These are phyloP conservation scores for Megalurothrips usitatus DNA, from an alignment of 2,888 invertebrate species.

Conservation along the genomic window DNA sequence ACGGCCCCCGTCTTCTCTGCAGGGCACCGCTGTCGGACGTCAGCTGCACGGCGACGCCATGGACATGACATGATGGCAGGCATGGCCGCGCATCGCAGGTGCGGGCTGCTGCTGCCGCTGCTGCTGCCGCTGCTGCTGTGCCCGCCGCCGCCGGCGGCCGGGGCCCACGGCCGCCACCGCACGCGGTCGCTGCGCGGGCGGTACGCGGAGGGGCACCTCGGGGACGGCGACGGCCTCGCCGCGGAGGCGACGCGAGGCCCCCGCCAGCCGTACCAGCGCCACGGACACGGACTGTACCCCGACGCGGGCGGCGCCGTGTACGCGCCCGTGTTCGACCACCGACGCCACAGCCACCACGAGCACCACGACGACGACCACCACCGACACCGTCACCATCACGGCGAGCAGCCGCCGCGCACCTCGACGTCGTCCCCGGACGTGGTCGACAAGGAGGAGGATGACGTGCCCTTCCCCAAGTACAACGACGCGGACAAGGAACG, in stretches of 20 bases:
- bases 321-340: constrained; percentile 12
- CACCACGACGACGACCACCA: constrained; percentile 19
- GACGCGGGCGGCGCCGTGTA: neutral
- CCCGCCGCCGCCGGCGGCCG: neutral
- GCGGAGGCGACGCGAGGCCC: too few species aligned
- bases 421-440: too few species aligned
- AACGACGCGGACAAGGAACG: neutral
- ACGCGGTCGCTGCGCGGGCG: neutral
- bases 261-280: neutral
- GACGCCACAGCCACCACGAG: constrained; percentile 34
- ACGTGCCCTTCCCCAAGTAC: neutral
- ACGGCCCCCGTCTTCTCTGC: too few species aligned
- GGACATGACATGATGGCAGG: too few species aligned
- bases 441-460: neutral
- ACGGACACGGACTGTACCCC: neutral
- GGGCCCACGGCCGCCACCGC: neutral
- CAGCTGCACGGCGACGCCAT: too few species aligned
- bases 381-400: neutral
- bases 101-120: neutral
- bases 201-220: neutral
- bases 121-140: neutral
- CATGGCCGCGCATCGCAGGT: too few species aligned
- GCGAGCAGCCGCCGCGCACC: neutral
- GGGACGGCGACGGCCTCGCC: neutral
- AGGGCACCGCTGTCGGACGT: too few species aligned